These are phyloP conservation scores for Oryzias dopingdopingensis DNA, from an alignment of 2,797 vertebrate genomes.

Conservation along the genomic window DNA sequence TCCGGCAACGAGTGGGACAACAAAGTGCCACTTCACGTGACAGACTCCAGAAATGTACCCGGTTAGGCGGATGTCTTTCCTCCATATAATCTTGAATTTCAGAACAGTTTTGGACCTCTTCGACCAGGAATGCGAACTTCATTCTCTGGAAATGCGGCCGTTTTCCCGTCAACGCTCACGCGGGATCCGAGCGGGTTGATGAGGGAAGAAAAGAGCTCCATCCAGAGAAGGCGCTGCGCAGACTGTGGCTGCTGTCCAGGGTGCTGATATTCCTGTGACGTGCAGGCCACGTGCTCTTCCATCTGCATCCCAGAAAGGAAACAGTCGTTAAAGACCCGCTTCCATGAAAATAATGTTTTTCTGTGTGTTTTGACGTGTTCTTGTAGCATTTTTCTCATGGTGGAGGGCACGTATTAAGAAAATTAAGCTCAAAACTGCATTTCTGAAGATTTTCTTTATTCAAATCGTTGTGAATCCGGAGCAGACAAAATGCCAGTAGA, in stretches of 20 bases:
- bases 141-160: not conserved
- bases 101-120: not conserved
- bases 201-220: slow-evolving; percentile 15
- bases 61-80: not conserved
- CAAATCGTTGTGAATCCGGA: no score
- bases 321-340: not conserved
- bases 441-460: no score
- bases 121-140: slow-evolving; percentile 21
- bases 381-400: no score
- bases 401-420: no score
- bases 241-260: slow-evolving; percentile 67
- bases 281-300: slow-evolving; percentile 50
- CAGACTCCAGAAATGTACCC: not conserved
- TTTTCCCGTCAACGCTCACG: not conserved
- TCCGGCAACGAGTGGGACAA: slow-evolving; percentile 14
- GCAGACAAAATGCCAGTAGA: no score
- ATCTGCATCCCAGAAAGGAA: slow-evolving; percentile 13
- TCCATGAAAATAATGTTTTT: no score
- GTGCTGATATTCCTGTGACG: slow-evolving; percentile 69
- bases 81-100: slow-evolving; percentile 1
- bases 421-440: no score
- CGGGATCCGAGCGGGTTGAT: slow-evolving; percentile 8
- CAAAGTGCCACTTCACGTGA: slow-evolving; percentile 14
- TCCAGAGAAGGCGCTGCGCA: slow-evolving; percentile 15
- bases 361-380: no score